Conservation (phyloP, 2,888 invertebrate genomes). For the Agriopis leucophaearia region DNA sequence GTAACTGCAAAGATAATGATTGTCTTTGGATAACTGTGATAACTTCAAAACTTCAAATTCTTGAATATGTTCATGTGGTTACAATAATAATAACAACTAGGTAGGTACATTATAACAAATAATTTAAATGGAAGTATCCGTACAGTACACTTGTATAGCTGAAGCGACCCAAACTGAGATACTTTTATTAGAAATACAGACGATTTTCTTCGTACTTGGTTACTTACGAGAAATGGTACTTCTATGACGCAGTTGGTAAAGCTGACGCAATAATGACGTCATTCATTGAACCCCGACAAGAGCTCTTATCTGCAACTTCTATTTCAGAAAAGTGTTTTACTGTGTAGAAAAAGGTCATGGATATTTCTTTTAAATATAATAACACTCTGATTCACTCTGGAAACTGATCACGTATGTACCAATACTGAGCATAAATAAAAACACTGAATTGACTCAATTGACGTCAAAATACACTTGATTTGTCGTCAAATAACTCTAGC, state of each 20-base stretch:
- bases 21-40: too few relatives aligned
- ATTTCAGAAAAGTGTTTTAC: constrained; percentile 8
- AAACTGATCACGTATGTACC: constrained; percentile 10
- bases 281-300: constrained; percentile 11
- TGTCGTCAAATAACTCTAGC: too few relatives aligned
- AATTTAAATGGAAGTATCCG: too few relatives aligned
- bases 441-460: constrained; percentile 11
- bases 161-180: too few relatives aligned
- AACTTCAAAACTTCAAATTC: too few relatives aligned
- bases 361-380: not conserved
- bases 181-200: not conserved
- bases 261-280: constrained; percentile 30
- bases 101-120: too few relatives aligned
- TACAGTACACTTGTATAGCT: too few relatives aligned
- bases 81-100: too few relatives aligned
- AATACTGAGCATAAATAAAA: not conserved
- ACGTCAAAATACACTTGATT: constrained; percentile 11
- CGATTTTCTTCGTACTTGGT: not conserved
- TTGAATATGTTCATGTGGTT: too few relatives aligned
- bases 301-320: constrained; percentile 4
- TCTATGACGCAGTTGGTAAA: constrained; percentile 27
- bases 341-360: not conserved
- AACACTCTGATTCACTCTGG: not conserved
- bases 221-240: constrained; percentile 5
- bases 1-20: too few relatives aligned